Base-by-base conservation (phyloP, 1,140 invertebrate genomes). In the Caenorhabditis elegans region DNA sequence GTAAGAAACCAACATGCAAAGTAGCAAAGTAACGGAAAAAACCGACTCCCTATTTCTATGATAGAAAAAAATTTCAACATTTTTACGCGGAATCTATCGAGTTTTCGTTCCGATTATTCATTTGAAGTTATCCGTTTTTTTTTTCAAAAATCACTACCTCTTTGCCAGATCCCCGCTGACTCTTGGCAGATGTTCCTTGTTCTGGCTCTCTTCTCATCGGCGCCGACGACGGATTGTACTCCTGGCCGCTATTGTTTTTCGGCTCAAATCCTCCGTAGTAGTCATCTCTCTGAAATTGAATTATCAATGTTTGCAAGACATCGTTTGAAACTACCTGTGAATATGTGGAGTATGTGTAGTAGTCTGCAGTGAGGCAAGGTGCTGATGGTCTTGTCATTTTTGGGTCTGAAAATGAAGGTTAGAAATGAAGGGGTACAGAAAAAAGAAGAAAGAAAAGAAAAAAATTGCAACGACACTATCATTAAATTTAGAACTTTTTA, bases 251-350 rank as follows among this genome's bases (percentile, higher is more conserved):
- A 3, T 70, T 34, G 22, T 39, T 70, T 39, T 70, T 70, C 10
- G 60, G 60, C n/a, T 70, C 60, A n/a, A 34, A 70, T 39, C 60
- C 60, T 8, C 60, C 60, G 13, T 70, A 70, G n/a, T 43, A 70
- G 34, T 70, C 60, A 26, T 70, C 60, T 43, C 60, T 70, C 60
- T 70, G 60, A 39, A 70, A 22, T 22, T 13, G 13, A 65, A 4
- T 34, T 2, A 34, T 1, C n/a, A 53, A 4, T 53, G 10, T 6
- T 34, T 10, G 6, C 13, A 34, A 60, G 24, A 34, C 13, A 0
- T 31, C 4, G 6, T 1, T n/a, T 6, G 13, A 53, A 8, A 4
- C n/a, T 24, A 70, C 60, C n/a, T 43, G 60, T 17, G 55, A 17
- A 39, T 70, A 70, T 15, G 60, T 70, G 4, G 60, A 70, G 8